phyloP scores from a whole-genome alignment of 2,797 vertebrate genomes.

The Apodemus agrarius region DNA sequence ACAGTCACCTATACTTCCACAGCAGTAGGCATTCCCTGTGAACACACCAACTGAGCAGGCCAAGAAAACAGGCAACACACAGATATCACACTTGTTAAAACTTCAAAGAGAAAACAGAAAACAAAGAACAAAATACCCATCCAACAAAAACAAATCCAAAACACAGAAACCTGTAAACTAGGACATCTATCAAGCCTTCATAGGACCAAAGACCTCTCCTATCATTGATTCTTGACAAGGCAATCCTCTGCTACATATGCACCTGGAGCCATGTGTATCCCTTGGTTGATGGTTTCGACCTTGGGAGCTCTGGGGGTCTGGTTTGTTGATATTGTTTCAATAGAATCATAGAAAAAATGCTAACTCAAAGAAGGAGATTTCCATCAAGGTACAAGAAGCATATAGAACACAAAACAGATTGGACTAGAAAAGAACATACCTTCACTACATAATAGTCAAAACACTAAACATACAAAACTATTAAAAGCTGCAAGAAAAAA shows the following conservation, averaged over 20 bases:
- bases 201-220: too few relatives aligned
- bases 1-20: too few relatives aligned
- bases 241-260: too few relatives aligned
- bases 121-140: neutral
- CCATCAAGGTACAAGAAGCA: neutral
- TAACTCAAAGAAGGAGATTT: neutral
- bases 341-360: neutral
- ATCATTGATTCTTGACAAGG: too few relatives aligned
- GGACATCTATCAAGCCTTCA: too few relatives aligned
- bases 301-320: too few relatives aligned
- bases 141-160: neutral
- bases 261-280: too few relatives aligned
- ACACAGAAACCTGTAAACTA: neutral
- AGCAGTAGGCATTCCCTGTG: neutral
- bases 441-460: neutral
- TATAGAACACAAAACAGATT: neutral
- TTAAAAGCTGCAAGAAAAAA: neutral
- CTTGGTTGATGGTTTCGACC: too few relatives aligned
- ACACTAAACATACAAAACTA: neutral
- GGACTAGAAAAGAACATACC: neutral
- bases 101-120: neutral
- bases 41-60: neutral
- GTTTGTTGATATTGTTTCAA: neutral
- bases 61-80: neutral
- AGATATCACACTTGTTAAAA: neutral